Base-by-base conservation (phyloP, 1,140 invertebrate genomes). In the Whitmania pigra region DNA sequence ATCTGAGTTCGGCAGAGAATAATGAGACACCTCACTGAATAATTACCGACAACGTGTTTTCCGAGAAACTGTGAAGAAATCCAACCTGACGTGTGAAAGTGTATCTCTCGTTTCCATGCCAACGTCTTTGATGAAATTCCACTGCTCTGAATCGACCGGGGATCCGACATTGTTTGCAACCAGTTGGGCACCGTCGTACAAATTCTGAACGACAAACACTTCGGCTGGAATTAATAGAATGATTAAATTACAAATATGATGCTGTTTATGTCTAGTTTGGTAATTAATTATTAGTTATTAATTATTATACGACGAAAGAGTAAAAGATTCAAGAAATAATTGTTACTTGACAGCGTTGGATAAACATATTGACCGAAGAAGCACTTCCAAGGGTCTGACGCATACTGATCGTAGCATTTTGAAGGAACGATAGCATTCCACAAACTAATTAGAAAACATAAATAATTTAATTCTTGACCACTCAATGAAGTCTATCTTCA, bases 131-230 rank as follows among this genome's bases (percentile, higher is more conserved):
- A 95, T 91, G 76, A 93, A 93, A 75, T 93, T 88, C 92, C 92
- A 95, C 78, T 95, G 92, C 72, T 90, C 88, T 71, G 90, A 89
- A 0, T 90, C 91, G 0, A 90, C 86, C 0, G 91, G 90, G 25
- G 89, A 86, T 9, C 89, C 88, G 2, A 93, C 89, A 76, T 92
- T 93, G 80, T 93, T 90, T 0, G 89, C 91, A 17, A 89, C 88
- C 86, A 96, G 89, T 83, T 95, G 93, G 1, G 92, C 92, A 78
- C 94, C 92, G 80, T 96, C 93, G 81, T 93, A 95, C 27, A 95
- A 85, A 87, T 92, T 94, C 86, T 95, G 93, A 78, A 96, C 92
- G 0, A 96, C 88, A 81, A 94, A 96, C 20, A 95, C 83, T 0
- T 92, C 90, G 72, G 89, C 92, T 92, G 79, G 7, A 80, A 77